Conservation (phyloP, 1,140 invertebrate species). For the Chrysopa pallens region DNA sequence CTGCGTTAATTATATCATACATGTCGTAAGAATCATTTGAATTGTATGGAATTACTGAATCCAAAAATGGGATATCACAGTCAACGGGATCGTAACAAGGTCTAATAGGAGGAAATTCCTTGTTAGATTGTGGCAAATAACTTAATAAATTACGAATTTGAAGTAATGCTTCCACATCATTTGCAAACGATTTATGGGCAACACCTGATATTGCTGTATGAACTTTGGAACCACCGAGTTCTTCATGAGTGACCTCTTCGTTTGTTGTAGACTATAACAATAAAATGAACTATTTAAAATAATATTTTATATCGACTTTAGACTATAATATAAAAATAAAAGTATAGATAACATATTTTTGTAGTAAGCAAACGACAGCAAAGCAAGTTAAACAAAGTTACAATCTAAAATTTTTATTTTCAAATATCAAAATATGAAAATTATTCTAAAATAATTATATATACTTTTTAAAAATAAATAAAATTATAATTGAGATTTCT, state of each 20-base stretch:
- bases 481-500: too few relatives aligned
- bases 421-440: too few relatives aligned
- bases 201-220: constrained; percentile 49
- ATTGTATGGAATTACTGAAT: constrained; percentile 48
- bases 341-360: too few relatives aligned
- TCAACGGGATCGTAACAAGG: constrained; percentile 41
- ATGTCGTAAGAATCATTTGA: constrained; percentile 51
- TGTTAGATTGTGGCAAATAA: constrained; percentile 44
- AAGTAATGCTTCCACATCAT: constrained; percentile 48
- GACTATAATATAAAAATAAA: too few relatives aligned
- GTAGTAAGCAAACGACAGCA: too few relatives aligned
- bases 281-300: too few relatives aligned
- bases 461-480: too few relatives aligned
- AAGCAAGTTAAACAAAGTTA: too few relatives aligned
- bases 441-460: too few relatives aligned
- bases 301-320: too few relatives aligned
- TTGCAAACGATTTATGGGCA: constrained; percentile 49
- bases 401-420: too few relatives aligned
- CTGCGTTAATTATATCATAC: constrained; percentile 34
- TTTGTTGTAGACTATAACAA: constrained; percentile 54
- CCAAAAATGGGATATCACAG: constrained; percentile 36
- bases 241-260: constrained; percentile 54
- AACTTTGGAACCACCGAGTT: constrained; percentile 51
- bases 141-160: constrained; percentile 40
- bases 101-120: constrained; percentile 35